A percentile compares a stretch with the other conserved stretches of the same genome.
Conservation (phyloP, 2,113 vertebrate species). For the Edolisoma coerulescens region DNA sequence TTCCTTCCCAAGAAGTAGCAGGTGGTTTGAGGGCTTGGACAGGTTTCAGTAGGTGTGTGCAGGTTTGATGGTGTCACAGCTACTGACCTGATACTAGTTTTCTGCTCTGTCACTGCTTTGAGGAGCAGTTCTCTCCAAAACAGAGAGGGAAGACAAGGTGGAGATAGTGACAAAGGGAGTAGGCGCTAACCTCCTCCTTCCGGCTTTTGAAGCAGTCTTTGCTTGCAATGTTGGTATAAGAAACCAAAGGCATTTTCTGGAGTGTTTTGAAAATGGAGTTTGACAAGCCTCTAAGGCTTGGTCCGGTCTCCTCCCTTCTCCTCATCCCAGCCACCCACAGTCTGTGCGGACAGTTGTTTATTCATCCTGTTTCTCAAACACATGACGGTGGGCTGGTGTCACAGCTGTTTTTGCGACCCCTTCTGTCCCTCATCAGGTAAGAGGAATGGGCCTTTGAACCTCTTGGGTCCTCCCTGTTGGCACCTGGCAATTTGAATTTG, state of each 20-base stretch:
- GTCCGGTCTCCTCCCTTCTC: neutral
- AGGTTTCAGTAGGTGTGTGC: neutral
- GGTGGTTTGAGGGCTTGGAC: neutral
- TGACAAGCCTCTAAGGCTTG: neutral
- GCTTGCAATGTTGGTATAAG: neutral
- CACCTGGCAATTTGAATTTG: neutral
- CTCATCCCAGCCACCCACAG: neutral
- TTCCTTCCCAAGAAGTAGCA: neutral
- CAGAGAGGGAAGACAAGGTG: neutral
- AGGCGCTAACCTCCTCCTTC: neutral
- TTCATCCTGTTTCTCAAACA: neutral
- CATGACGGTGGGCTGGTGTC: fast-evolving
- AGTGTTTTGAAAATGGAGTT: neutral
- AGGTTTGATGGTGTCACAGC: neutral
- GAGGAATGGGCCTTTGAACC: neutral
- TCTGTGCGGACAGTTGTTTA: fast-evolving
- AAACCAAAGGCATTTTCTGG: neutral
- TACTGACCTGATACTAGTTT: neutral
- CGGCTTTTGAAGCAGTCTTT: neutral
- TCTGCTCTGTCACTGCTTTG: neutral
- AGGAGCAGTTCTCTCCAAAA: neutral
- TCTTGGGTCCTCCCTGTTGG: neutral
- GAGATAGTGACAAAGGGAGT: neutral
- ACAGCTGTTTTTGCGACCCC: fast-evolving
- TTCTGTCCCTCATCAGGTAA: neutral